Conservation (phyloP, 2,888 invertebrate species). For the Sepioteuthis lessoniana region DNA sequence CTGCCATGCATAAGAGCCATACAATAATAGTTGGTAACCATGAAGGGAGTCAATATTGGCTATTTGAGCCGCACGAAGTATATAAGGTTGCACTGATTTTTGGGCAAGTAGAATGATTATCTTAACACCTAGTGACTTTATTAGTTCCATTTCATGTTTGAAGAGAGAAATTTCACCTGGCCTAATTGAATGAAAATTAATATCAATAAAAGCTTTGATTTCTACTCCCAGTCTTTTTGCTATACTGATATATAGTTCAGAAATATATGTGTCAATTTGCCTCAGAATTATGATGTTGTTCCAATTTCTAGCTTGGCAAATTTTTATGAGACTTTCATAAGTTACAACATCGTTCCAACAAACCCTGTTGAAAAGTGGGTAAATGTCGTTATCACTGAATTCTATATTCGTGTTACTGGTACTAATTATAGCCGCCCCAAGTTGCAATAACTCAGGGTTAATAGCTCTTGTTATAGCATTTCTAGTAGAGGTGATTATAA, state of each 20-base stretch:
- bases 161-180: neutral
- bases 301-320: neutral
- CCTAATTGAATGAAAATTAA: rapidly evolving
- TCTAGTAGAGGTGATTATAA: neutral
- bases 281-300: neutral
- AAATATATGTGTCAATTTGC: neutral
- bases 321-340: neutral
- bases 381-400: neutral
- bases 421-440: neutral
- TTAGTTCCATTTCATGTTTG: neutral
- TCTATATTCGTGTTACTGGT: neutral
- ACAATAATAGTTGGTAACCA: neutral
- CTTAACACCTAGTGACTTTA: neutral
- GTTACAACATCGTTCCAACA: neutral
- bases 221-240: neutral
- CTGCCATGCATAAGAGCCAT: neutral
- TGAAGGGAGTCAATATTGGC: neutral
- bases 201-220: neutral
- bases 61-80: neutral
- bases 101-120: neutral
- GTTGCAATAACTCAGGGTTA: neutral
- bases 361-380: neutral
- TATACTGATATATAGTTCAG: neutral
- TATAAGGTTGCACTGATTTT: neutral
- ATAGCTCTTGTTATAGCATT: neutral